These are phyloP conservation scores for Smutsia gigantea DNA, from an alignment of 2,797 vertebrate species.

Conservation along the genomic window DNA sequence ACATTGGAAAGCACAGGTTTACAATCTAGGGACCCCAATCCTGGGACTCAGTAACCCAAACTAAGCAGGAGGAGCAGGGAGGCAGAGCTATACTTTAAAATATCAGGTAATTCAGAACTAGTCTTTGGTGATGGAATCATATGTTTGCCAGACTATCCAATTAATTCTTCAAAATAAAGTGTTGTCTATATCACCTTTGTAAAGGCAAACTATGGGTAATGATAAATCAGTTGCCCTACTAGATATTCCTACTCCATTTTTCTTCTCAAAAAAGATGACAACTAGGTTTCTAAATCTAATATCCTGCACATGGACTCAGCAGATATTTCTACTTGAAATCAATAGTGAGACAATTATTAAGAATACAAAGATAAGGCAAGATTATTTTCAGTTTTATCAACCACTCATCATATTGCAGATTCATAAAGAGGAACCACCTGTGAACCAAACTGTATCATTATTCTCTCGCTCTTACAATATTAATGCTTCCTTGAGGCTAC, in stretches of 20 bases:
- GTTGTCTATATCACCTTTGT: neutral
- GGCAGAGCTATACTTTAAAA: neutral
- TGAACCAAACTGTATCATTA: neutral
- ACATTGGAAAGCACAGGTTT: neutral
- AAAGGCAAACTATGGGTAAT: neutral
- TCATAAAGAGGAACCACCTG: neutral
- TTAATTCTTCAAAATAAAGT: neutral
- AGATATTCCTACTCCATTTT: neutral
- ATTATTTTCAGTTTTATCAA: neutral
- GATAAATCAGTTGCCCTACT: neutral
- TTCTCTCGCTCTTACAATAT: neutral
- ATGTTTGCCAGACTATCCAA: neutral
- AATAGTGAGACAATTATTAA: neutral
- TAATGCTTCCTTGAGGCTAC: neutral
- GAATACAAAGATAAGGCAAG: neutral
- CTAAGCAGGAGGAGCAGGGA: neutral
- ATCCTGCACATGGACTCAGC: neutral
- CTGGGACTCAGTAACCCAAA: neutral
- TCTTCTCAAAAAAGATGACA: neutral
- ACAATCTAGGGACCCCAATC: neutral
- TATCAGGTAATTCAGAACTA: neutral
- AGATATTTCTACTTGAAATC: conserved; percentile 5
- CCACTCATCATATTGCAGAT: neutral
- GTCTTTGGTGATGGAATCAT: neutral
- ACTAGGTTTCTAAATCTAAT: neutral